A percentile compares a stretch with the other conserved stretches of the same genome.
These are phyloP conservation scores for Drosophila niveifrons DNA, from an alignment of 2,888 invertebrate genomes.

Conservation along the genomic window DNA sequence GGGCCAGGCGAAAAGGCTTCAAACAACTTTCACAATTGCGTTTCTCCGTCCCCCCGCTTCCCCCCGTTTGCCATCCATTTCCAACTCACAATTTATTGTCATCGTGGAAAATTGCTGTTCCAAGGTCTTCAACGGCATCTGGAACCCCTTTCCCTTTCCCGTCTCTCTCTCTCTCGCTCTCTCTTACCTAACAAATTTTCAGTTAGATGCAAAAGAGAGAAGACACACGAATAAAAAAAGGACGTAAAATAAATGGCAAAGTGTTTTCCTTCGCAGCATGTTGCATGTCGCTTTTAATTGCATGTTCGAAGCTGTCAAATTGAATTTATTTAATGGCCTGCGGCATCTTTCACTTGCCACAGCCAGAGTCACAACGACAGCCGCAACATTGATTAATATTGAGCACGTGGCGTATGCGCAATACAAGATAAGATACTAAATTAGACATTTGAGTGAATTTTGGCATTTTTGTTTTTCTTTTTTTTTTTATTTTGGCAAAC, in stretches of 20 bases:
- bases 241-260: slow-evolving; percentile 23
- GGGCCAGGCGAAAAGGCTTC: slow-evolving; percentile 20
- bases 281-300: slow-evolving; percentile 53
- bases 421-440: slow-evolving; percentile 38
- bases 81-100: slow-evolving; percentile 53
- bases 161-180: background rate
- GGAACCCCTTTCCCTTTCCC: background rate
- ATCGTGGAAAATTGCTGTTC: slow-evolving; percentile 59
- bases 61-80: background rate
- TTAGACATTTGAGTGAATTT: slow-evolving; percentile 14
- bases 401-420: slow-evolving; percentile 36
- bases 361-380: slow-evolving; percentile 3
- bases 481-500: slow-evolving; percentile 7
- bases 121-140: slow-evolving; percentile 48
- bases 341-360: slow-evolving; percentile 39
- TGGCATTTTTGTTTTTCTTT: too few relatives aligned
- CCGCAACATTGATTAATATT: slow-evolving; percentile 16
- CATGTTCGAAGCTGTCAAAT: slow-evolving; percentile 53
- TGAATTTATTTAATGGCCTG: slow-evolving; percentile 41
- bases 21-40: slow-evolving; percentile 41
- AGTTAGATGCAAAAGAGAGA: slow-evolving; percentile 23
- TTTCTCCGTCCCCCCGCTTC: background rate
- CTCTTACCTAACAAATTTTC: background rate
- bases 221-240: slow-evolving; percentile 1
- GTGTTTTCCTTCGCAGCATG: slow-evolving; percentile 19